phyloP scores from a whole-genome alignment of 2,113 vertebrate genomes.

The Urocolius indicus region DNA sequence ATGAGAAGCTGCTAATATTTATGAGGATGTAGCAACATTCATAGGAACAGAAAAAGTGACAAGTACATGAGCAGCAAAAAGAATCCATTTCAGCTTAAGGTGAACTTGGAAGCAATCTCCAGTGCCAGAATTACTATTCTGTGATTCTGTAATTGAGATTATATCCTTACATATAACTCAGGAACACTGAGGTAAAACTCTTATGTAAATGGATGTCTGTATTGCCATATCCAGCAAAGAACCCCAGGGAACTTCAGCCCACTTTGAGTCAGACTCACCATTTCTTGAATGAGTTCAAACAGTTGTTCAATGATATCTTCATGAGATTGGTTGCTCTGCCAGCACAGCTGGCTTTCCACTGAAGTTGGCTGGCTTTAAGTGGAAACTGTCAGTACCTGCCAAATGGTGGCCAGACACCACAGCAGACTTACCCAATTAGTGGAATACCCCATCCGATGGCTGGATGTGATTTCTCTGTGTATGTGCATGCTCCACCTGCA shows the following conservation, averaged over 20 bases:
- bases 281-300: constrained; percentile 16
- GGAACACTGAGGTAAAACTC: not conserved
- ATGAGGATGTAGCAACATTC: not conserved
- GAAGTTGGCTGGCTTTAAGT: constrained; percentile 13
- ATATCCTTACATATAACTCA: not conserved
- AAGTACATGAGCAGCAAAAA: not conserved
- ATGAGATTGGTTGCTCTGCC: not conserved
- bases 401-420: constrained; percentile 52
- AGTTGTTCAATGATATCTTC: constrained; percentile 11
- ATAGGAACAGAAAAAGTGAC: not conserved
- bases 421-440: constrained; percentile 45
- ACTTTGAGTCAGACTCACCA: not conserved
- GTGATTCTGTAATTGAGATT: not conserved
- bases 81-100: not conserved
- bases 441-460: constrained; percentile 2
- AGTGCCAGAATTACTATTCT: not conserved
- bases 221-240: not conserved
- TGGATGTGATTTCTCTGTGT: not conserved
- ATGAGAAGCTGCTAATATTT: constrained; percentile 15
- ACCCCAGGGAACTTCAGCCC: not conserved
- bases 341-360: constrained; percentile 31
- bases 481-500: not conserved
- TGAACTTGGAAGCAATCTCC: not conserved
- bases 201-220: not conserved
- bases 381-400: constrained; percentile 51